Percentiles rank a stretch among this genome's conserved stretches.
Conservation (phyloP, 1,140 invertebrate genomes). For the Galleria mellonella region DNA sequence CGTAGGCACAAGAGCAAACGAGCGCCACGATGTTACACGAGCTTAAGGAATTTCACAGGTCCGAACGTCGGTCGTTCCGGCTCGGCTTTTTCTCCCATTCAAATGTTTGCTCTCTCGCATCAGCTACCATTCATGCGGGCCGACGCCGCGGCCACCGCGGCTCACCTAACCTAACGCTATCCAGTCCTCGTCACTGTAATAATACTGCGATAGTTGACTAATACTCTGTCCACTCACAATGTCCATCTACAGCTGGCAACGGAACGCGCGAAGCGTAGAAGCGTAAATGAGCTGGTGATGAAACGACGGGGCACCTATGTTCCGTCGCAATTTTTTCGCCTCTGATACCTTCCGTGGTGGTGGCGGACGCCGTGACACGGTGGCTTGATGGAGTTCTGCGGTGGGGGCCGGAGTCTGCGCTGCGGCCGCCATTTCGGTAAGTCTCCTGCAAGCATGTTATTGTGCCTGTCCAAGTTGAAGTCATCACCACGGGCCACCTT, state of each 20-base stretch:
- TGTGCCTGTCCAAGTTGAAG: constrained; percentile 63
- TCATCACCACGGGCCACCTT: constrained; percentile 45
- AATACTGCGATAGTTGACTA: constrained; percentile 74
- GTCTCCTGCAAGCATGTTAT: constrained; percentile 41
- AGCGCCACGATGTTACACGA: constrained; percentile 65
- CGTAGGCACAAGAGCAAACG: constrained; percentile 64
- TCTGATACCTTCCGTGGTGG: constrained; percentile 54
- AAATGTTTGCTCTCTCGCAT: constrained; percentile 67
- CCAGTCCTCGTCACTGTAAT: constrained; percentile 71
- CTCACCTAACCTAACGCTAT: constrained; percentile 64
- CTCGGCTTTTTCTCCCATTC: constrained; percentile 54
- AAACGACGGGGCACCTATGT: constrained; percentile 41
- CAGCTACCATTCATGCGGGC: constrained; percentile 62
- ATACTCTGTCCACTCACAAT: constrained; percentile 70
- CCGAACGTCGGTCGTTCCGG: constrained; percentile 38
- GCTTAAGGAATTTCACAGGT: constrained; percentile 71
- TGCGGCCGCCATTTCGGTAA: constrained; percentile 47
- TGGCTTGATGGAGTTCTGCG: constrained; percentile 51
- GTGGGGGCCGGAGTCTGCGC: constrained; percentile 49
- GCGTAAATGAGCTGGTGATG: constrained; percentile 60
- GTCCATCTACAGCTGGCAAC: constrained; percentile 62
- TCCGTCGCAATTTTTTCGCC: constrained; percentile 62
- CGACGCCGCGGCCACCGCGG: constrained; percentile 58
- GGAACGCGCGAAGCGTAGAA: constrained; percentile 67
- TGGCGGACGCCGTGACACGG: constrained; percentile 54